Evolutionary conservation across 2,888 invertebrate genomes (phyloP), one percentile per base, ranked within the genome.

Genomic region (Perizoma affinitatum): DNA sequence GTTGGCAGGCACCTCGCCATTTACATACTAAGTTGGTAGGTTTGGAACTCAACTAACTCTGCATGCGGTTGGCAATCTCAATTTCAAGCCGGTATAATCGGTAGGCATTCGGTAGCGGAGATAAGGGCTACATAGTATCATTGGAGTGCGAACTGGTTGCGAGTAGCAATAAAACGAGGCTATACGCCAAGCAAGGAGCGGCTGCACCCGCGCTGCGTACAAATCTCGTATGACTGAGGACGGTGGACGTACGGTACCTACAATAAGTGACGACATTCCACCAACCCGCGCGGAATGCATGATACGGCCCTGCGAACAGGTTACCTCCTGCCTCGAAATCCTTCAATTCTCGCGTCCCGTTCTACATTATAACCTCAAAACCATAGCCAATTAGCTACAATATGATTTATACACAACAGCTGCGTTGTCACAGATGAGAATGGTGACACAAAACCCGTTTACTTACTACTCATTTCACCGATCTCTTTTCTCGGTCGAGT

Each of bases 191-290:
- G 72, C 76, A 82, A 80, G 79, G 80, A 83, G 81, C 82, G 86
- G 80, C 77, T 78, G 84, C 80, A 83, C 76, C 22, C 71, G 82
- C 76, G 74, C 79, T 82, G 82, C 82, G 84, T 85, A 90, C 86
- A 84, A 87, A 90, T 88, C 84, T 89, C 81, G 82, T 85, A 82
- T 83, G 86, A 77, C 83, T 81, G 84, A 84, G 85, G 85, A 84
- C 80, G 76, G 82, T 79, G 81, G 80, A 78, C 82, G 80, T 90
- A 88, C 88, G 89, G 89, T 90, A 89, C 88, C 83, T 84, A 83
- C 79, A 76, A 74, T 72, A 79, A 80, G 81, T 81, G 86, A 86
- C 88, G 88, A 90, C 91, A 91, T 91, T 90, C 91, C 80, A 81
- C 90, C 80, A 82, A 80, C 84, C 78, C 78, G 84, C 76, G 75